Evolutionary conservation across 1,140 invertebrate genomes (phyloP), one percentile per base, ranked within the genome.

Genomic region (Oreohelix idahoensis): DNA sequence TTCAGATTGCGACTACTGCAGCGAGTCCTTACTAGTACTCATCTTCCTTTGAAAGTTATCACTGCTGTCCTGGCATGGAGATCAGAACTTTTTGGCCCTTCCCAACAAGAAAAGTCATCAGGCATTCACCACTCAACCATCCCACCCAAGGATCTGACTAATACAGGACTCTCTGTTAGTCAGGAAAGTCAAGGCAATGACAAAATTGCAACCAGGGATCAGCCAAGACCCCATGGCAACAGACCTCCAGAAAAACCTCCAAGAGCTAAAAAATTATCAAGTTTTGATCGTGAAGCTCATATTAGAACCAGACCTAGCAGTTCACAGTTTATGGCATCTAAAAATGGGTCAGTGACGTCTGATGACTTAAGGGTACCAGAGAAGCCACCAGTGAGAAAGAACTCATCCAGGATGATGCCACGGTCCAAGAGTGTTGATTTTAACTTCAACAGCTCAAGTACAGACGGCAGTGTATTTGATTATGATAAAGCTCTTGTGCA

Each of bases 1-100:
- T 83, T 73, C 80, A 87, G 86, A 42, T 53, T 85, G n/a, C 53
- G 83, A 32, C 71, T 87, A 11, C 53, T 87, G 23, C 84, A 87
- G 20, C 45, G 86, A 63, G 58, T 87, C 17, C 63, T 87, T 13
- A 78, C 45, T 32, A 85, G 84, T 69, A 83, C 81, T 36, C 84
- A 83, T 29, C 73, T 85, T 35, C 84, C 86, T 23, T 58, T 80
- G 29, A 83, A 82, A 66, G 84, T 87, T 26, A 66, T 87, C 35
- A 38, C 29, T 29, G 84, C 86, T 23, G 70, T 83, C 20, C 69
- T 87, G 58, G 26, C 20, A 45, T 87, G 86, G 86, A 87, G 78
- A 74, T 53, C 77, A 38, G 86, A 87, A 77, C 51, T 83, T 0
- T 32, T 80, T 32, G 73, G 81, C 15, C 69, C 42, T 71, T 45